Base-by-base conservation (phyloP, 2,888 invertebrate genomes). In the Mantis religiosa region DNA sequence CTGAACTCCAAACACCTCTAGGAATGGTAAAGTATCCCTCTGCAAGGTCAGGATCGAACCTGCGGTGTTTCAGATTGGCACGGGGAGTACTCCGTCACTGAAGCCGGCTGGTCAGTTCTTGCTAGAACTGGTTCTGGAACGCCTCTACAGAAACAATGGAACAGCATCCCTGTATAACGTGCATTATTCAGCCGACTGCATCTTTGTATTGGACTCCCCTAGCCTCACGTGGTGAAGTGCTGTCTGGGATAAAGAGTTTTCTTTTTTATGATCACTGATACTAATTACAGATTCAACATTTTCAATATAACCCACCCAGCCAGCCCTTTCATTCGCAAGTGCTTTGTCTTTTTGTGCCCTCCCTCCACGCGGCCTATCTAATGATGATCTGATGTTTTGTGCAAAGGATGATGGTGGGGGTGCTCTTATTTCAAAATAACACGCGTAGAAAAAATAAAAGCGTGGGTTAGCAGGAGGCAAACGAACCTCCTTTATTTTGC, bases 241-340 rank as follows among this genome's bases (percentile, higher is more conserved):
- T 71, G 54, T 71, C 54, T 71, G 54, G 47, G 87, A 87, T 81
- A 81, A 87, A 87, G 82, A 82, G 87, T 30, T 9, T 84, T 47
- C 25, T 88, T 85, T 89, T 89, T 87, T 47, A 82, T 41, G 82
- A 82, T 81, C 85, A 84, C 83, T 47, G 83, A 84, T 87, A 90
- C 90, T 90, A 90, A 90, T 90, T 90, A 90, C 89, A 90, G 87
- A 90, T 90, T 90, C 89, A 89, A n/a, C 87, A 82, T 87, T 87
- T 87, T 82, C 87, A 87, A 87, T 87, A 87, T 87, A 87, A 87
- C 41, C 81, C 86, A 30, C 84, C 34, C 84, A 28, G 12, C 30
- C 87, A 27, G 82, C 30, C 41, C 34, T 86, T 86, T 28, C 15
- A 28, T 86, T 86, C 25, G 86, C 86, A 86, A 86, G 28, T 86